Evolutionary conservation across 2,113 vertebrate species (phyloP).

Genomic region (Rhea pennata): DNA sequence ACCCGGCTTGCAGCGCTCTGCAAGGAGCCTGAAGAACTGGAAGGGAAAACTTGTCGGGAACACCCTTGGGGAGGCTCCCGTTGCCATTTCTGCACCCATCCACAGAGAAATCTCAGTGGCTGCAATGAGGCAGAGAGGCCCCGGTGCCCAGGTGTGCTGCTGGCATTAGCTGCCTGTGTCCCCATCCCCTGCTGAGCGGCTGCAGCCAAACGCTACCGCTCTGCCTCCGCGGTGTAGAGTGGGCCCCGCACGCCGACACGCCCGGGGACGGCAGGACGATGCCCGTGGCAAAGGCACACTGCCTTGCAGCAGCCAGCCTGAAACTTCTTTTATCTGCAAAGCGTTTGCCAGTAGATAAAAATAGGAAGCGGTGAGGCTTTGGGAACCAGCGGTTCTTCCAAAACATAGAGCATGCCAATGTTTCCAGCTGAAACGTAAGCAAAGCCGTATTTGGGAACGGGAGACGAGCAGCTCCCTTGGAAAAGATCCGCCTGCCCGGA

Average conservation of each 20-base stretch:
- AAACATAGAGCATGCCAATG: background rate
- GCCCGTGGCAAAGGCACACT: background rate
- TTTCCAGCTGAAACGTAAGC: background rate
- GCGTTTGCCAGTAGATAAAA: background rate
- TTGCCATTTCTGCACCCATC: background rate
- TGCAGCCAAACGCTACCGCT: background rate
- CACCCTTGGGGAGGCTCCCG: background rate
- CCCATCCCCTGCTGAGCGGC: too few relatives aligned
- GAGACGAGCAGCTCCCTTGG: background rate
- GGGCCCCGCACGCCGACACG: too few relatives aligned
- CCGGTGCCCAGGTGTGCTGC: too few relatives aligned
- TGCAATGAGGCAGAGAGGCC: background rate
- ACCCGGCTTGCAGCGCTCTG: too few relatives aligned
- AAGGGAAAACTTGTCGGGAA: too few relatives aligned
- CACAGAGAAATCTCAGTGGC: background rate
- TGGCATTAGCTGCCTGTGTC: background rate
- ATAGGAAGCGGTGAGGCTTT: background rate
- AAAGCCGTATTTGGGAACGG: background rate
- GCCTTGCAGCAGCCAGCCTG: background rate
- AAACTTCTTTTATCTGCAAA: background rate
- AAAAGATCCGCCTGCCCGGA: background rate
- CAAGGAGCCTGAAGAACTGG: too few relatives aligned
- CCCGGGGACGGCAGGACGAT: rapidly evolving
- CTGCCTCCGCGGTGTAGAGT: too few relatives aligned
- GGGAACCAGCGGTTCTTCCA: constrained; percentile 33